phyloP scores from a whole-genome alignment of 1,140 invertebrate species.

The Conopomorpha cramerella region DNA sequence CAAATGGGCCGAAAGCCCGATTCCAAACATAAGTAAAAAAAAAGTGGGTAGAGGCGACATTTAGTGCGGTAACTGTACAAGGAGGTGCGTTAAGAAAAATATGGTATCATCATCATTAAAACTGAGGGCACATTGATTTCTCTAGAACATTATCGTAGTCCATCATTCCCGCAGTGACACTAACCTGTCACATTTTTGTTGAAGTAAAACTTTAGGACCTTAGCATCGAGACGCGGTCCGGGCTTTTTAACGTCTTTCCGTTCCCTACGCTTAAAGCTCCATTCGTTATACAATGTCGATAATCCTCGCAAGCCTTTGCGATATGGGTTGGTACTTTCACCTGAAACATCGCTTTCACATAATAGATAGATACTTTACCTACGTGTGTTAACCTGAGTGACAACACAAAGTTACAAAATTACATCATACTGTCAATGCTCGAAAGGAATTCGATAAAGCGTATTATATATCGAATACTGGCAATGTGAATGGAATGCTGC shows the following conservation, averaged over 20 bases:
- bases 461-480: no score
- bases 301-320: slow-evolving; percentile 57
- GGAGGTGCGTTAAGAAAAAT: slow-evolving; percentile 19
- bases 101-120: slow-evolving; percentile 13
- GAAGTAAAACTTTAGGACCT: slow-evolving; percentile 48
- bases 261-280: slow-evolving; percentile 83
- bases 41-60: slow-evolving; percentile 33
- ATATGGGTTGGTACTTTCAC: slow-evolving; percentile 54
- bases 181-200: slow-evolving; percentile 56
- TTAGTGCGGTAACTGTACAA: slow-evolving; percentile 48
- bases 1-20: no score
- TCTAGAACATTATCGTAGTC: slow-evolving; percentile 29
- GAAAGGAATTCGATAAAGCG: no score
- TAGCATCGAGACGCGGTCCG: slow-evolving; percentile 73
- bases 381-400: no score
- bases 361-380: no score
- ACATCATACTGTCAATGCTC: no score
- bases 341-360: slow-evolving; percentile 57
- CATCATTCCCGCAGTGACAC: slow-evolving; percentile 45
- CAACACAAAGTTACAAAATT: no score
- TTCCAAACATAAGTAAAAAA: slow-evolving; percentile 10
- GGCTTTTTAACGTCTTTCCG: slow-evolving; percentile 94
- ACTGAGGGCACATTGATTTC: slow-evolving; percentile 34
- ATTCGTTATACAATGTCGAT: slow-evolving; percentile 59
- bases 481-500: no score